phyloP scores from a whole-genome alignment of 1,140 invertebrate genomes.

The silkworm (Bombyx mori) region DNA sequence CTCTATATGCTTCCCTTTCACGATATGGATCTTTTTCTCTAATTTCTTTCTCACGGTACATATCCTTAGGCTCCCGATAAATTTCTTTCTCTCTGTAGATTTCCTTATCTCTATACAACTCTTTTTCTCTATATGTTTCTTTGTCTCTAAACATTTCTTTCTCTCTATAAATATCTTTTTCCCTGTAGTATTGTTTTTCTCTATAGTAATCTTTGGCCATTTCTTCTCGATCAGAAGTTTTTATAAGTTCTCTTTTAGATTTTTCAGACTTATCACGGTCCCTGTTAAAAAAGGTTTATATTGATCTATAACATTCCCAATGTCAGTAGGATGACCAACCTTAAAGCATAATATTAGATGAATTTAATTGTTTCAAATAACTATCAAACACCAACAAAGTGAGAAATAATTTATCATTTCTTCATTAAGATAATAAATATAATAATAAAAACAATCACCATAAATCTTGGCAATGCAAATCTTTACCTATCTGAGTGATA shows the following conservation, averaged over 20 bases:
- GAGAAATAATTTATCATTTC: too few relatives aligned
- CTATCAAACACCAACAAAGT: too few relatives aligned
- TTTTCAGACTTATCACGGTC: slow-evolving; percentile 61
- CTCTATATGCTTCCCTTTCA: slow-evolving; percentile 58
- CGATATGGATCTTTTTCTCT: slow-evolving; percentile 66
- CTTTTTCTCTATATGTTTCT: slow-evolving; percentile 62
- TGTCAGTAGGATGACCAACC: slow-evolving; percentile 41
- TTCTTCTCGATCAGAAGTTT: slow-evolving; percentile 57
- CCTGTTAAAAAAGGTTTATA: slow-evolving; percentile 48
- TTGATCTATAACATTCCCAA: slow-evolving; percentile 47
- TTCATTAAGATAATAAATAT: too few relatives aligned
- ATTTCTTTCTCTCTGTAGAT: slow-evolving; percentile 58
- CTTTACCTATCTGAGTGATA: too few relatives aligned
- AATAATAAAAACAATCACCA: too few relatives aligned
- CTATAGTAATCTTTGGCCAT: slow-evolving; percentile 63
- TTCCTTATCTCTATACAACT: slow-evolving; percentile 48
- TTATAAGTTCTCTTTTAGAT: slow-evolving; percentile 49
- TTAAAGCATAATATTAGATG: slow-evolving; percentile 39
- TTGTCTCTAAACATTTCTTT: slow-evolving; percentile 54
- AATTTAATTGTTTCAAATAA: slow-evolving; percentile 8
- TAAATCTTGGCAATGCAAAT: too few relatives aligned
- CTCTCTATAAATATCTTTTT: slow-evolving; percentile 49
- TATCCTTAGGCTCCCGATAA: slow-evolving; percentile 44
- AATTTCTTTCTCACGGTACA: slow-evolving; percentile 45
- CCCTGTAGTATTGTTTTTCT: slow-evolving; percentile 62